Base-by-base conservation (phyloP, 2,113 vertebrate species). In the Tiliqua scincoides region DNA sequence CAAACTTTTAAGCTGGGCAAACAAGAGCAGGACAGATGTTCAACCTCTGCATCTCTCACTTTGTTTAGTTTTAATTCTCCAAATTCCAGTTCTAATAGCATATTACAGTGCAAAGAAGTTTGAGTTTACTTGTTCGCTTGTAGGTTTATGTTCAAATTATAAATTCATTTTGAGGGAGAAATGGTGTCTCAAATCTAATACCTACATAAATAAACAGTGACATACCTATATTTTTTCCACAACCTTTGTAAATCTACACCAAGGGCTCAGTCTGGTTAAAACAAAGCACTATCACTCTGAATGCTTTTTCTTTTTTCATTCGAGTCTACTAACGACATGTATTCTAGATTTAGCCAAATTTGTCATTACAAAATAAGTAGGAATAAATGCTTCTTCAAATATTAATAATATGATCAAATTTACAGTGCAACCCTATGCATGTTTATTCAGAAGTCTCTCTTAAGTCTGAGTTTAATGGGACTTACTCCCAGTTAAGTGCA, bases 161-260 rank as follows among this genome's bases (percentile, higher is more conserved):
- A 86, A 65, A 87, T 79, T 85, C 61, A 85, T 77, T 90, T 88
- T 67, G 85, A 90, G 78, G n/a, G 83, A 83, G 70, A 91, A 88
- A 32, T 32, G 2, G 2, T 83, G 72, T 23, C 18, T 82, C 72
- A 86, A 85, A n/a, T 61, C 87, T 88, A 85, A 91, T 77, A 79
- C 81, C 73, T 43, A 14, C 67, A 8, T 72, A 84, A 35, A 1
- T 79, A 84, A n/a, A 85, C 30, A 85, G 21, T 67, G 32, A 79
- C 62, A 25, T 61, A 71, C 32, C 40, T 62, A 82, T 90, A 87
- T 87, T 75, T 88, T 61, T 75, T 57, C 88, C 35, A n/a, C 54
- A 88, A 87, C 14, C 83, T 52, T 17, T 43, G 54, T 84, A 67
- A 83, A 88, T 37, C 1, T 89, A 70, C 57, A 87, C 59, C 52